Evolutionary conservation across 2,888 invertebrate genomes (phyloP).

Genomic region (Caenorhabditis sp.): DNA sequence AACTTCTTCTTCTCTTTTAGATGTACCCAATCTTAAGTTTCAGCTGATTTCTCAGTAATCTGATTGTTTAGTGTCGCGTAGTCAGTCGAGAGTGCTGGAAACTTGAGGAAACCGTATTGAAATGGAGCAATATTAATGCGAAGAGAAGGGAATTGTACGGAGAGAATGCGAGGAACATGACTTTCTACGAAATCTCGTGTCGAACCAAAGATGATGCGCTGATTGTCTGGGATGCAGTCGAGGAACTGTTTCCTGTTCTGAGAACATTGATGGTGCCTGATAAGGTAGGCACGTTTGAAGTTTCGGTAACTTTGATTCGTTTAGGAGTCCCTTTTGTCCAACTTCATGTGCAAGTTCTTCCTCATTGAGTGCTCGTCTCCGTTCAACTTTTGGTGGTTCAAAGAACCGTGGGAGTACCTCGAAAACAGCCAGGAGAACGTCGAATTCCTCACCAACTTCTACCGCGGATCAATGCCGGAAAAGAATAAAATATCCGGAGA

Average conservation of each 20-base stretch:
- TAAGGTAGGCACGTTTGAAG: background rate
- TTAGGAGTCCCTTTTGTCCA: slow-evolving; percentile 1
- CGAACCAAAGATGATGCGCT: background rate
- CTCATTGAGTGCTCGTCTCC: background rate
- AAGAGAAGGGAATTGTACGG: slow-evolving; percentile 21
- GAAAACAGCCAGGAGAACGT: background rate
- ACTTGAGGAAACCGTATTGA: background rate
- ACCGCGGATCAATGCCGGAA: background rate
- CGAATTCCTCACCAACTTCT: background rate
- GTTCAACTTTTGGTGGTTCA: background rate
- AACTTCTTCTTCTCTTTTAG: background rate
- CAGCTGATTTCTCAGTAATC: background rate
- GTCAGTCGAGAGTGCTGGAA: background rate
- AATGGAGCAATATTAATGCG: background rate
- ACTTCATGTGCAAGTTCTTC: slow-evolving; percentile 12
- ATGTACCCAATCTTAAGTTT: slow-evolving; percentile 7
- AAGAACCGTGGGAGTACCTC: background rate
- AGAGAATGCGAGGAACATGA: slow-evolving; percentile 2
- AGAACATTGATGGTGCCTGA: background rate
- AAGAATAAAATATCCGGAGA: background rate
- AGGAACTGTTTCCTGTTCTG: background rate
- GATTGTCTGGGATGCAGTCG: slow-evolving; percentile 5
- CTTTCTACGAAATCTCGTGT: slow-evolving; percentile 13
- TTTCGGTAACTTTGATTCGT: background rate
- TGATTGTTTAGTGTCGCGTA: background rate